Base-by-base conservation (phyloP, 1,140 invertebrate species). In the Campoletis sonorensis region DNA sequence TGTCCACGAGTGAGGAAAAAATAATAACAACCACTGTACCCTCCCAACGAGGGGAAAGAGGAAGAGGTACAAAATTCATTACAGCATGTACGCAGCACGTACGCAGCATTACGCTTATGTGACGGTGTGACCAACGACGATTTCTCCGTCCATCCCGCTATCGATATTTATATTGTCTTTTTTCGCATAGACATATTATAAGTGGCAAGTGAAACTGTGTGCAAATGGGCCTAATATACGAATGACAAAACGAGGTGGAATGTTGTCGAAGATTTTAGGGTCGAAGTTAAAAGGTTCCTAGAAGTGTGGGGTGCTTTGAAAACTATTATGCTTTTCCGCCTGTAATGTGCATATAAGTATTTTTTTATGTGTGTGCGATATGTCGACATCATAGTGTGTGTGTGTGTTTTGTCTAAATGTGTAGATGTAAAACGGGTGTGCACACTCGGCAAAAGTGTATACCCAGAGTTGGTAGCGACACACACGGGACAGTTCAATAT, bases 401-500 rank as follows among this genome's bases (percentile, higher is more conserved):
- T 4, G 30, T 4, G 10, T 2, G 58, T 64, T 4, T 64, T 2
- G 58, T 64, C 4, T 64, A 1, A 11, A 30, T 67, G 23, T n/a
- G 64, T 30, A 10, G 21, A 33, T 78, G 54, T 58, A 64, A 58
- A 40, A 37, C 54, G 76, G 23, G n/a, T 30, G 26, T 40, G 76
- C 49, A 61, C n/a, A 37, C 54, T 23, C 51, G 13, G 67, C 67
- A 70, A 26, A 70, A 70, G 67, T 70, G 8, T 70, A 33, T 18
- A 33, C 16, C 13, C 67, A n/a, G 67, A 33, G 30, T 33, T 18
- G 30, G 67, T 18, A 8, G 67, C 11, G 30, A n/a, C 61, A 3
- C 64, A 68, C 67, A 58, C 45, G 72, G 86, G 85, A 84, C 83
- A 88, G 87, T 88, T 88, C 88, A 84, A 89, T 89, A 89, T 88